Evolutionary conservation across 2,888 invertebrate genomes (phyloP).

Genomic region (Lepidocyrtoides sp.): DNA sequence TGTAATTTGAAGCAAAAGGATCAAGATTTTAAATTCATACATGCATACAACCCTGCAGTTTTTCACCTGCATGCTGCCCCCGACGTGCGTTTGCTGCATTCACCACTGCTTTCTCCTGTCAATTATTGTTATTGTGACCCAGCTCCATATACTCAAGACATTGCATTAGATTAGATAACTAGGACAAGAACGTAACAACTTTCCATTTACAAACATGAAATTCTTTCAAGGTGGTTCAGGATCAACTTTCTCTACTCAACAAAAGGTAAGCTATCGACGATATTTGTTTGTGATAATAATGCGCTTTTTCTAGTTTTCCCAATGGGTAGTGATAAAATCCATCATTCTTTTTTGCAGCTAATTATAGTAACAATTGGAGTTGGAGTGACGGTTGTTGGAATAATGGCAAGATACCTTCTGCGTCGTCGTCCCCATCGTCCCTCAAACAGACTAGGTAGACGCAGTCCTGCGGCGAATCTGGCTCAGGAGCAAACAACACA

Average conservation of each 20-base stretch:
- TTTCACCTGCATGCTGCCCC: too few relatives aligned
- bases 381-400: constrained; percentile 93
- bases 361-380: constrained; percentile 92
- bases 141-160: too few relatives aligned
- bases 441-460: constrained; percentile 40
- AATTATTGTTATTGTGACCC: too few relatives aligned
- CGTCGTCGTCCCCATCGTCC: constrained; percentile 87
- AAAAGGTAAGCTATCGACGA: constrained; percentile 46
- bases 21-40: too few relatives aligned
- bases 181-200: too few relatives aligned
- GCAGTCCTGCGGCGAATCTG: constrained; percentile 61
- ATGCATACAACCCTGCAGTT: too few relatives aligned
- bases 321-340: too few relatives aligned
- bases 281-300: neutral
- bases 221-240: constrained; percentile 68
- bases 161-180: too few relatives aligned
- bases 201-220: constrained; percentile 52
- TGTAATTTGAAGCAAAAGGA: too few relatives aligned
- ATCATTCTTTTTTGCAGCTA: constrained; percentile 87
- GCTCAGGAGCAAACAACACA: constrained; percentile 72
- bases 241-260: constrained; percentile 66
- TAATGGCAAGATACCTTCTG: constrained; percentile 93
- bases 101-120: too few relatives aligned
- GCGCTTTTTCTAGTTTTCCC: too few relatives aligned
- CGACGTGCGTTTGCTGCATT: too few relatives aligned